A percentile compares a stretch with the other conserved stretches of the same genome.
Conservation (phyloP, 2,888 invertebrate genomes). For the Athetis lepigone region DNA sequence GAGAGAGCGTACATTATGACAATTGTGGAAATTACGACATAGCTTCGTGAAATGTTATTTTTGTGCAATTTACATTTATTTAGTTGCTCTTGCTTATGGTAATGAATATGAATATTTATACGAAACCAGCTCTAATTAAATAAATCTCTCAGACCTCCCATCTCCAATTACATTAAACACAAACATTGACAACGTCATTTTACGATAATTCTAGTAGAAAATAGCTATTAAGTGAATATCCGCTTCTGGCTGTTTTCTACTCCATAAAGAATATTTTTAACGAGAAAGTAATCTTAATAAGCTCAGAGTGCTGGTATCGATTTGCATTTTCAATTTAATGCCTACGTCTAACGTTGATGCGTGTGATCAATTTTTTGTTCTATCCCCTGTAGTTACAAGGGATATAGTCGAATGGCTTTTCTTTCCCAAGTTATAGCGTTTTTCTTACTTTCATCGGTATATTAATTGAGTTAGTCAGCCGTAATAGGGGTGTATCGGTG, state of each 20-base stretch:
- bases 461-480: conserved; percentile 79
- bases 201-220: conserved; percentile 79
- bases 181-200: conserved; percentile 75
- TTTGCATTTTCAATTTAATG: conserved; percentile 75
- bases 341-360: conserved; percentile 32
- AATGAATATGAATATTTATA: conserved; percentile 5
- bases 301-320: conserved; percentile 63
- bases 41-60: conserved; percentile 13
- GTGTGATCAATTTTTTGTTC: conserved; percentile 43
- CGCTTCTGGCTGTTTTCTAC: conserved; percentile 71
- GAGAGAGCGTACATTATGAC: conserved; percentile 14
- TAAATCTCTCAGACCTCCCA: conserved; percentile 65
- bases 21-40: conserved; percentile 28
- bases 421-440: conserved; percentile 43
- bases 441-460: conserved; percentile 54
- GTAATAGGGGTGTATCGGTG: conserved; percentile 80
- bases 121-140: conserved; percentile 9
- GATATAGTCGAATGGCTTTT: conserved; percentile 40
- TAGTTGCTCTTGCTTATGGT: neutral
- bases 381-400: conserved; percentile 52
- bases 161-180: conserved; percentile 66
- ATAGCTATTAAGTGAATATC: conserved; percentile 75
- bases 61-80: conserved; percentile 16
- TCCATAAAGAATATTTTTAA: conserved; percentile 75
- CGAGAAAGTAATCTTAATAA: conserved; percentile 73